These are phyloP conservation scores for Hirtodrosophila duncani DNA, from an alignment of 2,888 invertebrate species.

Conservation along the genomic window DNA sequence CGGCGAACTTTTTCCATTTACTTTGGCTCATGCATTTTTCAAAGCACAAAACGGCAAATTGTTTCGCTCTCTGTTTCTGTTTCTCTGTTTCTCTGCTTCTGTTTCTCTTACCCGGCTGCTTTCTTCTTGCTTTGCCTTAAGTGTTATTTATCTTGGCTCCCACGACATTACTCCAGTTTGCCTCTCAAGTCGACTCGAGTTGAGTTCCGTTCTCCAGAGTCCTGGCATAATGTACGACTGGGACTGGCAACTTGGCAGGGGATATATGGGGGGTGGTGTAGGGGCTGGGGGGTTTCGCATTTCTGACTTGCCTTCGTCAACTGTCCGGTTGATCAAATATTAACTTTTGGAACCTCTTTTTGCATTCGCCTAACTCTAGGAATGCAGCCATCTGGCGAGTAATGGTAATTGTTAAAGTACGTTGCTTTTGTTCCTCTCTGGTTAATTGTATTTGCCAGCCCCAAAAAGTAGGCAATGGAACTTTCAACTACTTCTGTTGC, in stretches of 20 bases:
- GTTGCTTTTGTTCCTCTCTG: slow-evolving; percentile 13
- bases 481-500: too few species aligned
- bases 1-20: slow-evolving; percentile 71
- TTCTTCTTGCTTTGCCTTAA: too few species aligned
- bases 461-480: slow-evolving; percentile 38
- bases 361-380: slow-evolving; percentile 49
- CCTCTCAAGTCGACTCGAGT: slow-evolving; percentile 31
- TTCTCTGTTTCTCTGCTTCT: slow-evolving; percentile 1
- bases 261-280: background rate
- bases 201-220: slow-evolving; percentile 30
- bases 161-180: slow-evolving; percentile 70
- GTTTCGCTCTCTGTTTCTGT: slow-evolving; percentile 45
- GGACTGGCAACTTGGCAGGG: slow-evolving; percentile 17
- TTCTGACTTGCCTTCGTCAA: slow-evolving; percentile 34
- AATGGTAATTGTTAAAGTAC: slow-evolving; percentile 42
- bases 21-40: slow-evolving; percentile 73
- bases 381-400: slow-evolving; percentile 19
- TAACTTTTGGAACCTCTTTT: slow-evolving; percentile 62
- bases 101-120: slow-evolving; percentile 20
- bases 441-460: slow-evolving; percentile 56
- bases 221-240: slow-evolving; percentile 40
- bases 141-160: slow-evolving; percentile 70
- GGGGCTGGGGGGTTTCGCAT: too few species aligned
- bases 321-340: slow-evolving; percentile 69
- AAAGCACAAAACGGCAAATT: slow-evolving; percentile 73